Base-by-base conservation (phyloP, 2,113 vertebrate genomes). In the Crotalus tigris region DNA sequence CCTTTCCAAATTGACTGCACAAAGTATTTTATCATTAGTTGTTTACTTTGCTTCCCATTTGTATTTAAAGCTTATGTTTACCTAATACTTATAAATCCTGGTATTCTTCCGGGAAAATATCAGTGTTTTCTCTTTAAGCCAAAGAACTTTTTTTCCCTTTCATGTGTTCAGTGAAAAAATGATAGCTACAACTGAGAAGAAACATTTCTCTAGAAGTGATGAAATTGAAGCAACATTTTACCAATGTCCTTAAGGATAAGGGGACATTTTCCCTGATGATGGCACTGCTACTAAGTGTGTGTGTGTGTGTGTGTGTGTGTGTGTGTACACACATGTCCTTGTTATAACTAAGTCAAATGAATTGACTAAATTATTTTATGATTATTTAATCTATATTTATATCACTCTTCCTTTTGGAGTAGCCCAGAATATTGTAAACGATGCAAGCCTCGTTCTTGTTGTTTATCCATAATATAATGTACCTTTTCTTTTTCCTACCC, bases 31-130 rank as follows among this genome's bases (percentile, higher is more conserved):
- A 91, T 17, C 59, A 10, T 88, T 46, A 90, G 39, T 21, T 26
- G 51, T 87, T 90, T 92, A 69, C 69, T 92, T 57, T 57, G 49
- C 39, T 1, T 55, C 39, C 39, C 81, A 88, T 88, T 44, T 26
- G 29, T 86, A 93, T 44, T 51, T 61, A 46, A 46, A 53, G 46
- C 44, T 87, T 90, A 23, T 90, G 21, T 87, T 93, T 93, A 54
- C 15, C 90, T 90, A 87, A 90, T 90, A 86, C 88, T 59, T 85
- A 90, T 64, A 44, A 55, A 49, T 49, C n/a, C 81, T 90, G 15
- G 53, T 90, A 90, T 90, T 87, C 75, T 64, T 58, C 1, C 53
- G 88, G 92, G 33, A 87, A 95, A 95, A 90, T 3, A 85, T 89
- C 55, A 49, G 33, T 39, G 64, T 54, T 91, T 88, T 49, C 61